Percentiles rank a stretch among this genome's conserved stretches.
These are phyloP conservation scores for Proterorhinus semilunaris DNA, from an alignment of 2,113 vertebrate species.

Conservation along the genomic window DNA sequence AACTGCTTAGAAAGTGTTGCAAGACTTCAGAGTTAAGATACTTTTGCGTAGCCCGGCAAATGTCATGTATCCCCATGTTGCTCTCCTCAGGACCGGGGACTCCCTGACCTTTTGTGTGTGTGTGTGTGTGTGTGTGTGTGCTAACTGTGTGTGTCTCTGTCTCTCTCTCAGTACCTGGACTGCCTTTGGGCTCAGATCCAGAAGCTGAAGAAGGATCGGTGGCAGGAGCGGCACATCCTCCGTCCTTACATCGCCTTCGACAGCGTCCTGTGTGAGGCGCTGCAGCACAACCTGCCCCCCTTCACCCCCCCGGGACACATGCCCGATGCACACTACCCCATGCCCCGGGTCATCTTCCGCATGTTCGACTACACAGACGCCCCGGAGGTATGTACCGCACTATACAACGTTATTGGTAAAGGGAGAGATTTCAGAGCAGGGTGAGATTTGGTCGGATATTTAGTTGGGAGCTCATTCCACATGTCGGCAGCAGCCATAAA, in stretches of 20 bases:
- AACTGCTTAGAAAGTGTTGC: too few relatives aligned
- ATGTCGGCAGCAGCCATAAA: too few relatives aligned
- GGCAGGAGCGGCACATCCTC: slow-evolving; percentile 96
- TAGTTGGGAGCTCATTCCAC: too few relatives aligned
- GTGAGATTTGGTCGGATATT: too few relatives aligned
- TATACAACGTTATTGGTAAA: too few relatives aligned
- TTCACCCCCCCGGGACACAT: slow-evolving; percentile 94
- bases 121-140: neutral
- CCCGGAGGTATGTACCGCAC: slow-evolving; percentile 77
- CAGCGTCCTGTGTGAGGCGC: slow-evolving; percentile 94
- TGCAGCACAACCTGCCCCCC: slow-evolving; percentile 97
- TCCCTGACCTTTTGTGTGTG: neutral
- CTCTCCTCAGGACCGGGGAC: too few relatives aligned
- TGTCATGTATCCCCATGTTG: too few relatives aligned
- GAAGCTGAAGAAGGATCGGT: slow-evolving; percentile 96
- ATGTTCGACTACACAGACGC: slow-evolving; percentile 99
- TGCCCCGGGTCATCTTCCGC: slow-evolving; percentile 92
- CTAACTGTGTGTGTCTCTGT: neutral
- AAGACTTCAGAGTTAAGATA: too few relatives aligned
- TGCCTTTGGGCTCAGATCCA: slow-evolving; percentile 98
- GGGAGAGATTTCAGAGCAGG: too few relatives aligned
- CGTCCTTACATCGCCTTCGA: slow-evolving; percentile 97
- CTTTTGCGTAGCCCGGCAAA: too few relatives aligned
- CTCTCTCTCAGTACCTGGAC: slow-evolving; percentile 86
- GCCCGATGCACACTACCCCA: slow-evolving; percentile 86